These are phyloP conservation scores for Parotocinclus haroldoi DNA, from an alignment of 2,797 vertebrate species.

Conservation along the genomic window DNA sequence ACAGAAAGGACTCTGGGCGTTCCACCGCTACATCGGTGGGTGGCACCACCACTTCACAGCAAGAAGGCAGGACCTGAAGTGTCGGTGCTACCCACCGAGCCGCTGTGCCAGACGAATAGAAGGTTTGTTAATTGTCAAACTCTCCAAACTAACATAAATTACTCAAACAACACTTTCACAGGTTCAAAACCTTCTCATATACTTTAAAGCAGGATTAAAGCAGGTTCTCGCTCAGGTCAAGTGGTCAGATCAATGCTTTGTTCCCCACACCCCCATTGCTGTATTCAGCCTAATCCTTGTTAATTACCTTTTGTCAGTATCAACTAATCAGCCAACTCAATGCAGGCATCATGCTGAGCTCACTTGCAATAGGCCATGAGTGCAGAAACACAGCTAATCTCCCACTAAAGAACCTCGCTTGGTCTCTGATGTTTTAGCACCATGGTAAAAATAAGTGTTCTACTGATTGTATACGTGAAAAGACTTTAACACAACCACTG, in stretches of 20 bases:
- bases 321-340: slow-evolving; percentile 20
- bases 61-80: too few species aligned
- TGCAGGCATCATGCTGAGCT: slow-evolving; percentile 9
- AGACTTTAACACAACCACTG: too few species aligned
- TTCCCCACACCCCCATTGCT: slow-evolving; percentile 8
- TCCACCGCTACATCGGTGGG: too few species aligned
- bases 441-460: too few species aligned
- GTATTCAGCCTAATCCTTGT: slow-evolving; percentile 24
- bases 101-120: too few species aligned
- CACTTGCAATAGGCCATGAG: slow-evolving; percentile 8
- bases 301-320: slow-evolving; percentile 43
- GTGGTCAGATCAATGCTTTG: background rate
- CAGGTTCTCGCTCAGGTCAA: background rate
- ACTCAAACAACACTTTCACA: slow-evolving; percentile 18
- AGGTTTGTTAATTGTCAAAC: too few species aligned
- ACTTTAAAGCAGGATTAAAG: slow-evolving; percentile 23
- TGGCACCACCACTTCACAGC: too few species aligned
- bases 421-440: background rate
- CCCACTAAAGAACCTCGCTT: background rate
- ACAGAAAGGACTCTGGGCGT: too few species aligned
- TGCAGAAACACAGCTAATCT: background rate
- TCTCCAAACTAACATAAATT: background rate
- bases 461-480: too few species aligned
- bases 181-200: slow-evolving; percentile 8
- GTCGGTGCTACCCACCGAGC: too few species aligned